Base-by-base conservation (phyloP, 1,140 invertebrate species). In the Drosophila arizonae region DNA sequence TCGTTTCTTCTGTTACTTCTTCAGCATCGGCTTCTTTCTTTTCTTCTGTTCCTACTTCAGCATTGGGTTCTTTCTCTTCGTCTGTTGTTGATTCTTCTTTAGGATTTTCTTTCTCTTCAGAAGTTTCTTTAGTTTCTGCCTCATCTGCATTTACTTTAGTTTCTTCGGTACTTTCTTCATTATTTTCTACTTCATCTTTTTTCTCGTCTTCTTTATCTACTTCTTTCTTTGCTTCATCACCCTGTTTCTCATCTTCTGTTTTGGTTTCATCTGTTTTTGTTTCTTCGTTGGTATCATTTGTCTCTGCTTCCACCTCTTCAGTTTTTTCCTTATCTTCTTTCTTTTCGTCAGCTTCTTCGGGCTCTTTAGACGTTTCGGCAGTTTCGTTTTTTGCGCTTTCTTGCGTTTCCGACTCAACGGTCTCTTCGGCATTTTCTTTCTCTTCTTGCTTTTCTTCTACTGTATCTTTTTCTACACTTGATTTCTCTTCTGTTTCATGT, bases 381-480 rank as follows among this genome's bases (percentile, higher is more conserved):
- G 54, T 5, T 41, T n/a, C 11, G 6, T 11, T 24, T 13, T 36
- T 24, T 11, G 54, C 9, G 33, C 17, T 17, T 48, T 48, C 50
- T 28, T 51, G n/a, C 11, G 28, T 30, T 55, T 36, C 15, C 6
- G 8, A 6, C 6, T 8, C n/a, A 6, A 46, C 28, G 3, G 10
- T 10, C 9, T 73, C 11, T 2, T 63, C 45, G 36, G 33, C 52
- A 13, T 43, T 52, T 10, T 51, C 46, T 9, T 51, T 57, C 15
- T 70, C 45, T 55, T 61, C 11, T 24, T 68, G 28, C 11, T 39
- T 36, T 17, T 52, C 55, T n/a, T 21, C n/a, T 11, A 60, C 6
- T 10, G 54, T 28, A 17, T 60, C 55, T 26, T 36, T 26, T 0
- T 43, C 21, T 43, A 30, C 48, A 39, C 3, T 15, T 4, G 51